Base-by-base conservation (phyloP, 2,113 vertebrate species). In the Tiliqua scincoides region DNA sequence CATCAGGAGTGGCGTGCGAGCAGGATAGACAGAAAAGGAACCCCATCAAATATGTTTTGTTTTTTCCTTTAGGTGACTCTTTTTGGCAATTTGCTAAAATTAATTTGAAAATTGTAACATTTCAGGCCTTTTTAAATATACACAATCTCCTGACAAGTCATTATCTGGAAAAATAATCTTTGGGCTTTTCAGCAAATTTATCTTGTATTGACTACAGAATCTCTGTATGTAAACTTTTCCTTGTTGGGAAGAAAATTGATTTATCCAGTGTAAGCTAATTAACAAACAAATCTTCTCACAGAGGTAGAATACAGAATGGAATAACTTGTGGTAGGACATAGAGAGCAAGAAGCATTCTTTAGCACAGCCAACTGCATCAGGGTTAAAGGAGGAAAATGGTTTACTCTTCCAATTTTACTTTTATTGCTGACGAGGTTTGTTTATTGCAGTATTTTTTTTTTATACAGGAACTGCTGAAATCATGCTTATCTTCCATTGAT, bases 41-140 rank as follows among this genome's bases (percentile, higher is more conserved):
- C 35, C 59, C 52, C 15, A 40, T n/a, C 25, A 70, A 68, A 78
- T 72, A 1, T 83, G n/a, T n/a, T n/a, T 40, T 75, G 2, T 70
- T 0, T 4, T 67, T 73, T 79, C 83, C 84, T 54, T 14, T 65
- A 10, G 70, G 30, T 4, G 73, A 87, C 14, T 62, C 72, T 88
- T 88, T 93, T 88, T 85, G 84, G 85, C 75, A 91, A 71, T 85
- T 87, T 1, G 0, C 48, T 78, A 85, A 93, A 85, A 90, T 65
- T 52, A 82, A 76, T 91, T 88, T 87, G 65, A 80, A 83, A 83
- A 79, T 37, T 89, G 89, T 89, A 80, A 79, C 52, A 63, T 92
- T 87, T 86, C 35, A 85, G 25, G 68, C 30, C 68, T 85, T 91
- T 35, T 88, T 74, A 91, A 91, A 90, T 84, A 62, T 52, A 54